Conservation (phyloP, 2,797 vertebrate genomes). For the Dendrocincla fuliginosa region DNA sequence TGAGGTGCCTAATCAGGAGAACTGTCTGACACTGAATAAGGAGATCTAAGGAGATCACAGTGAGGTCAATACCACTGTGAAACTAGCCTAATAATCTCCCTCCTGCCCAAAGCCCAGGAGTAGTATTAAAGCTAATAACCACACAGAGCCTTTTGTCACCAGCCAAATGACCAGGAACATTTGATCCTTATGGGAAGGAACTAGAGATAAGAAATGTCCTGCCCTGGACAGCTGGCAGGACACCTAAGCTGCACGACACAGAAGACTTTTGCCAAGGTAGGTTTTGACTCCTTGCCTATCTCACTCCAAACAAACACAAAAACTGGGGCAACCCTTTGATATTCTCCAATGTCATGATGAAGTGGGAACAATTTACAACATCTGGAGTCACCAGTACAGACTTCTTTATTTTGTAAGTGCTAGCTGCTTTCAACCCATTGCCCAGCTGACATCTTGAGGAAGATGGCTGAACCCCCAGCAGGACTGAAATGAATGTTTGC, state of each 20-base stretch:
- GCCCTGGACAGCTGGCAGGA: not conserved
- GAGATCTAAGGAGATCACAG: not conserved
- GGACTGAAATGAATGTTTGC: not conserved
- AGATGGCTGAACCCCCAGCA: not conserved
- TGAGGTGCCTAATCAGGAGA: not conserved
- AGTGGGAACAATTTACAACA: not conserved
- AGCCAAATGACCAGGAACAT: not conserved
- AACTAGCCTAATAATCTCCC: not conserved
- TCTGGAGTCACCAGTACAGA: not conserved
- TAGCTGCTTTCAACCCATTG: not conserved
- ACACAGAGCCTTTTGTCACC: not conserved
- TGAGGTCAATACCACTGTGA: not conserved
- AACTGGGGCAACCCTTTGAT: not conserved
- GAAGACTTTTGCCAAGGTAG: not conserved
- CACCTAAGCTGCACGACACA: not conserved
- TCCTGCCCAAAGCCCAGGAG: not conserved
- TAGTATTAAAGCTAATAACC: not conserved
- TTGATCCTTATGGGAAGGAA: not conserved
- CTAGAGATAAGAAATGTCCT: not conserved
- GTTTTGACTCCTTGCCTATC: not conserved
- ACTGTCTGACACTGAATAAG: not conserved
- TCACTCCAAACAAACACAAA: not conserved
- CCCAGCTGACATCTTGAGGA: not conserved
- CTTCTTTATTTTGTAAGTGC: not conserved
- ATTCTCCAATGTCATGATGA: not conserved